Base-by-base conservation (phyloP, 1,140 invertebrate species). In the Calliopsis andreniformis region DNA sequence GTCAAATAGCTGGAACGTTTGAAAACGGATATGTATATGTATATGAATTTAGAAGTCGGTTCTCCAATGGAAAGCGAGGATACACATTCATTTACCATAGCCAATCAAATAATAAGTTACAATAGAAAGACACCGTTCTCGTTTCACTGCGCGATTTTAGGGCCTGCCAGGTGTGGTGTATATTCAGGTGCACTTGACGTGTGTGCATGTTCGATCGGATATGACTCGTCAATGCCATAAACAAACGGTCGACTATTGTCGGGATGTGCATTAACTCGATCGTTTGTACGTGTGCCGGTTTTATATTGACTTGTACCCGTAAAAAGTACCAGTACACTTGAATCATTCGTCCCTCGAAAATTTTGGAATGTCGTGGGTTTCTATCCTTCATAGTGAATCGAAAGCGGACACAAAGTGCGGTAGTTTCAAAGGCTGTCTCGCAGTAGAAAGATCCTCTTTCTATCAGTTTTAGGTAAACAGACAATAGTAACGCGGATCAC, bases 111-210 rank as follows among this genome's bases (percentile, higher is more conserved):
- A 0, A 30, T 0, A 4, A 10, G 66, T 3, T 51, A 51, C 42
- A 69, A 16, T 5, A 0, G 73, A 76, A 76, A 20, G 32, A 23
- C 5, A 28, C 23, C 42, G 64, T 69, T 69, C 73, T 69, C 55
- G 43, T 76, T 69, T 76, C 35, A 20, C 1, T 32, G 43, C 3
- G 59, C 12, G 62, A 55, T 20, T 73, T 64, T 43, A 32, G 25
- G 49, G 49, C 18, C 2, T 68, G 14, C n/a, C 73, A 76, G 73
- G 73, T 76, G 72, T 58, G 64, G 64, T 76, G 55, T 76, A 3
- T 25, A 20, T 67, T 68, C 53, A 68, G 43, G 53, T 51, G 42
- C 66, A 67, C 23, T 56, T 25, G 70, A 73, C 70, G 62, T 75
- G 49, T 75, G 39, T 45, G 25, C 32, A 68, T 55, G 63, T 76